Conservation (phyloP, 2,113 vertebrate genomes). For the Pachycephala philippinensis region DNA sequence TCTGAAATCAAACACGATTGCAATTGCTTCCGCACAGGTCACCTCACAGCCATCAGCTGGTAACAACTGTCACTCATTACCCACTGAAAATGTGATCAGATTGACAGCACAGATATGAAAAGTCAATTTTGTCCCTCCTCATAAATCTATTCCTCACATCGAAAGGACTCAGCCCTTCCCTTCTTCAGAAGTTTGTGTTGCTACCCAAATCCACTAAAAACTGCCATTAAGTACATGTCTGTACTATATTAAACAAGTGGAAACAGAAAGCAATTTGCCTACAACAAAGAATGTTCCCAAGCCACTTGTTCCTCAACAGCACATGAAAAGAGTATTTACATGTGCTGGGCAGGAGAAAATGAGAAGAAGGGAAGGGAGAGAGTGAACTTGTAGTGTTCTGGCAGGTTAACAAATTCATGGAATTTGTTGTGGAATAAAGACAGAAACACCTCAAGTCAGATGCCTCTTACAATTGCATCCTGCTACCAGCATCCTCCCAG, state of each 20-base stretch:
- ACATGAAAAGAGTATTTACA: neutral
- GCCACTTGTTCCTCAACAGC: neutral
- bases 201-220: neutral
- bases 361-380: neutral
- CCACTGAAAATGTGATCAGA: neutral
- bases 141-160: neutral
- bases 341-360: neutral
- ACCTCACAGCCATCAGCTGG: neutral
- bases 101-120: neutral
- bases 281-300: neutral
- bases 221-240: neutral
- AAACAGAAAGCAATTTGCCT: neutral
- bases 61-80: constrained; percentile 12
- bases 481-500: neutral
- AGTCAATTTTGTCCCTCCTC: neutral
- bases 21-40: neutral
- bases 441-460: neutral
- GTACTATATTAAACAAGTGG: neutral
- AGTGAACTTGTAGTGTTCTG: neutral
- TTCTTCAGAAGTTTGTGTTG: neutral
- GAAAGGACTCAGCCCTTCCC: neutral
- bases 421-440: neutral
- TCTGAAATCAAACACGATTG: neutral
- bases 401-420: neutral
- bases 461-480: neutral